phyloP scores from a whole-genome alignment of 35 echinoderm and acorn worm genomes.

The Anneissia japonica region DNA sequence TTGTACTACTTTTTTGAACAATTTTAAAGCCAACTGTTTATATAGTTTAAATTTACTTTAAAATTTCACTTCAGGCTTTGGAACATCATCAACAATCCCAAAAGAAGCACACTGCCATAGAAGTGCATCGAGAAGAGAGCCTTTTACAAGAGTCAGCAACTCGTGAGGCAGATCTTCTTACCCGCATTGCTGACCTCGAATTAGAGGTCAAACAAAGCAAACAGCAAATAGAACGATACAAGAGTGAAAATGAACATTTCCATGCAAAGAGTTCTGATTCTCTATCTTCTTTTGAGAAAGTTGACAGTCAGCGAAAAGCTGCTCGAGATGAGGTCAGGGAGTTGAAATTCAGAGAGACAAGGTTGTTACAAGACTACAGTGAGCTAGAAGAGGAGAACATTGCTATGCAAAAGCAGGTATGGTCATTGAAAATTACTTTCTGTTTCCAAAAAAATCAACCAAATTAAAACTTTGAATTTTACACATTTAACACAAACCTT shows the following conservation, averaged over 20 bases:
- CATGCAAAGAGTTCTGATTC: conserved; percentile 54
- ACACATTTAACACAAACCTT: too few relatives aligned
- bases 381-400: conserved; percentile 98
- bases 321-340: conserved; percentile 81
- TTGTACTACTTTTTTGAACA: too few relatives aligned
- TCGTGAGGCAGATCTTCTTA: conserved; percentile 65
- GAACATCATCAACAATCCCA: conserved; percentile 61
- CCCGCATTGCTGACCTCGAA: conserved; percentile 62
- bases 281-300: conserved; percentile 47
- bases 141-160: conserved; percentile 81
- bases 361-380: conserved; percentile 86
- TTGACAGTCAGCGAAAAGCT: conserved; percentile 50
- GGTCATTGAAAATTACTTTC: too few relatives aligned
- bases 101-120: conserved; percentile 60
- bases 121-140: conserved; percentile 76
- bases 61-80: conserved; percentile 50
- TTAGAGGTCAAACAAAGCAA: conserved; percentile 45
- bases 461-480: too few relatives aligned
- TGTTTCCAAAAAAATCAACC: too few relatives aligned
- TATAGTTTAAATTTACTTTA: neutral
- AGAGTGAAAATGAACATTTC: conserved; percentile 75
- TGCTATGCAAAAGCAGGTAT: conserved; percentile 95
- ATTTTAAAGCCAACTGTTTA: too few relatives aligned
- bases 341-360: conserved; percentile 73
- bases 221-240: conserved; percentile 54